A percentile compares a stretch with the other conserved stretches of the same genome.
phyloP scores from a whole-genome alignment of 2,113 vertebrate genomes.

The Okapia johnstoni region DNA sequence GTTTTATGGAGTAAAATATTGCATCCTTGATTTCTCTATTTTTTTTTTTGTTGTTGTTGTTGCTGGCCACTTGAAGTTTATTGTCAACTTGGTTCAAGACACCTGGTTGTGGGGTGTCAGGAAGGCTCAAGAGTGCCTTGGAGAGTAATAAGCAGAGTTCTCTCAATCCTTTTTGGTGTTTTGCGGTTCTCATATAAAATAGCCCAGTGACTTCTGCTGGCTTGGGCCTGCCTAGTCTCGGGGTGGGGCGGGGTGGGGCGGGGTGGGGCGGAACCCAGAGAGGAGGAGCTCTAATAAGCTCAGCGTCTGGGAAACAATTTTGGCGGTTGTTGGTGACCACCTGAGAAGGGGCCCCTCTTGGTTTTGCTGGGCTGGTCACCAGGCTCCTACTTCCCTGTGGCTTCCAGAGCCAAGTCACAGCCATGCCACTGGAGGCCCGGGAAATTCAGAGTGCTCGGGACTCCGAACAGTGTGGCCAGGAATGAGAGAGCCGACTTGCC shows the following conservation, averaged over 20 bases:
- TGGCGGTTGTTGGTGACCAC: too few relatives aligned
- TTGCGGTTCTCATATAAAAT: neutral
- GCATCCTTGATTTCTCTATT: neutral
- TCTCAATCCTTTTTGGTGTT: neutral
- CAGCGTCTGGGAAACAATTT: neutral
- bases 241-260: neutral
- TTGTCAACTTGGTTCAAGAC: neutral
- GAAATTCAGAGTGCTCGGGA: neutral
- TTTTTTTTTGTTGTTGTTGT: neutral
- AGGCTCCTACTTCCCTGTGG: neutral
- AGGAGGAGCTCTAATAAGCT: neutral
- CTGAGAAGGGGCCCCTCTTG: accelerated
- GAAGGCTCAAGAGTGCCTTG: neutral
- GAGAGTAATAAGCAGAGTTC: neutral
- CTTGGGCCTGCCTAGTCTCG: neutral
- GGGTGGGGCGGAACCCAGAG: accelerated
- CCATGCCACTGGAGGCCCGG: accelerated
- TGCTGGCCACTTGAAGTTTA: neutral
- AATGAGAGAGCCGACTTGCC: neutral
- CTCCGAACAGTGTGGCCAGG: neutral
- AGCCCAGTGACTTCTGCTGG: neutral
- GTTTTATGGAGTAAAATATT: neutral
- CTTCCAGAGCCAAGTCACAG: neutral
- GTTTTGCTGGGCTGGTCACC: neutral
- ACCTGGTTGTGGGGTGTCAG: neutral